phyloP scores from a whole-genome alignment of 2,113 vertebrate genomes.

The Psittacara wagleri region DNA sequence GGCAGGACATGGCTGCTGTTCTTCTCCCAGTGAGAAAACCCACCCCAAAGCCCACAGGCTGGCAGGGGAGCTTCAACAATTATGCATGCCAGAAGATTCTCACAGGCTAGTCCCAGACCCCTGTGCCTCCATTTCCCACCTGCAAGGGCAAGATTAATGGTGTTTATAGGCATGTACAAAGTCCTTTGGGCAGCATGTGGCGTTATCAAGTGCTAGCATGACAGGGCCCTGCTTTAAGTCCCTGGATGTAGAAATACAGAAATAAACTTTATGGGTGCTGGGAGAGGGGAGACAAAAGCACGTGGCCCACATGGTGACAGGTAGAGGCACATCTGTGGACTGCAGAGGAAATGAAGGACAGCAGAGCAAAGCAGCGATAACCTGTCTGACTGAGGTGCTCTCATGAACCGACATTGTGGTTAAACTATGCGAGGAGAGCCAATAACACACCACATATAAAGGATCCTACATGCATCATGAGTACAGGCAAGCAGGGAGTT shows the following conservation, averaged over 20 bases:
- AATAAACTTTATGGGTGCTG: background rate
- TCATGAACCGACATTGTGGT: background rate
- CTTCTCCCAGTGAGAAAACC: background rate
- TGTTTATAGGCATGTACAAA: background rate
- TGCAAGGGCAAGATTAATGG: background rate
- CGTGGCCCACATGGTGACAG: fast-evolving
- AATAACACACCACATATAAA: fast-evolving
- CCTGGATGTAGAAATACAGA: background rate
- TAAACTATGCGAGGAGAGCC: background rate
- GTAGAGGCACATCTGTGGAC: background rate
- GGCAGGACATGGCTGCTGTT: background rate
- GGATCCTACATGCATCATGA: background rate
- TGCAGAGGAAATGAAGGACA: background rate
- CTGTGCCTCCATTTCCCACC: background rate
- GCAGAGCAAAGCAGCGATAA: background rate
- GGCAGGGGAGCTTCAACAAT: background rate
- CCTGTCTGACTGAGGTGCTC: background rate
- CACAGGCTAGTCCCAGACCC: background rate
- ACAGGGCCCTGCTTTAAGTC: background rate
- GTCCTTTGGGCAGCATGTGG: background rate
- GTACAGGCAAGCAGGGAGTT: background rate
- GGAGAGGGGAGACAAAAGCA: background rate
- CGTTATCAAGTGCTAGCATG: background rate
- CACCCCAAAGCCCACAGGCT: background rate
- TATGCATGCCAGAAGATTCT: background rate